Percentiles rank a stretch among this genome's conserved stretches.
These are phyloP conservation scores for Drosophila grimshawi DNA, from an alignment of 1,140 invertebrate species.

Conservation along the genomic window DNA sequence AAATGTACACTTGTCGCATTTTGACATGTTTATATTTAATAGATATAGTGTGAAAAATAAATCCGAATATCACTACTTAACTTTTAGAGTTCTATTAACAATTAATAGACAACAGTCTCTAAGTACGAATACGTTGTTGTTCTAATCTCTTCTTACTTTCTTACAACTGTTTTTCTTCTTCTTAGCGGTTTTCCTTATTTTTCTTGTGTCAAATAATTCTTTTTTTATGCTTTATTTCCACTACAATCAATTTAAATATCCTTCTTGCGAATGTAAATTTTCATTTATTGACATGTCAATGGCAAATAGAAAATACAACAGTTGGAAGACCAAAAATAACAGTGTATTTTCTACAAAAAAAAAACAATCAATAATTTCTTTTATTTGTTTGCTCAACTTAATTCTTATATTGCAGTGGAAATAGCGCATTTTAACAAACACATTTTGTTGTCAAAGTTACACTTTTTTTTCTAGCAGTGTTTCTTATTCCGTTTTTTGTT, in stretches of 20 bases:
- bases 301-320: no score
- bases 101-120: slow-evolving; percentile 83
- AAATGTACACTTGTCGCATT: slow-evolving; percentile 42
- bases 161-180: slow-evolving; percentile 20
- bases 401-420: background rate
- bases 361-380: no score
- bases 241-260: background rate
- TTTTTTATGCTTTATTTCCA: background rate
- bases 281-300: no score
- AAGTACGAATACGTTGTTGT: slow-evolving; percentile 82
- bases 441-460: background rate
- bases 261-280: no score
- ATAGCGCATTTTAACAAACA: background rate
- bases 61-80: slow-evolving; percentile 82
- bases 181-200: background rate
- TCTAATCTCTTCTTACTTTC: slow-evolving; percentile 31
- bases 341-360: no score
- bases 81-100: slow-evolving; percentile 80
- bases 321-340: no score
- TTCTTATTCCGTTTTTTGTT: no score
- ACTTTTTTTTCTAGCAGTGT: background rate
- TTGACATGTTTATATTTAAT: slow-evolving; percentile 41
- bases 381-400: no score
- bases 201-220: background rate
- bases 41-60: slow-evolving; percentile 75